These are phyloP conservation scores for Xanthia icteritia DNA, from an alignment of 2,888 invertebrate genomes.

Conservation along the genomic window DNA sequence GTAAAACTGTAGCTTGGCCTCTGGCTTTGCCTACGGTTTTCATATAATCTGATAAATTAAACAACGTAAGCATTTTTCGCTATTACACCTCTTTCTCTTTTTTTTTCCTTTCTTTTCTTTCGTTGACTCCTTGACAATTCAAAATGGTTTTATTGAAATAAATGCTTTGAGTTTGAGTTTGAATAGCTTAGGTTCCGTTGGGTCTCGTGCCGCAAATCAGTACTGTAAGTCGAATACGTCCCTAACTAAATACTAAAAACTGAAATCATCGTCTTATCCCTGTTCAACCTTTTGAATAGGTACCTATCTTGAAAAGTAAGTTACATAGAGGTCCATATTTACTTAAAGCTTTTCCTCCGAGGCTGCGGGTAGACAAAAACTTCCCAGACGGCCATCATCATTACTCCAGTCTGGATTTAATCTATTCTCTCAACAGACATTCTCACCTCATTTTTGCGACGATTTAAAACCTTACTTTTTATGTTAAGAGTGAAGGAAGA, in stretches of 20 bases:
- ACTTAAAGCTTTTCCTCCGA: not conserved
- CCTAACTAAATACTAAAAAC: not conserved
- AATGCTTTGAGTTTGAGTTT: no score
- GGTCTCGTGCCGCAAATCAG: not conserved
- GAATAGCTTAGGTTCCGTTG: not conserved
- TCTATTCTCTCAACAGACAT: constrained; percentile 32
- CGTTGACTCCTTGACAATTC: no score
- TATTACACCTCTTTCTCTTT: no score
- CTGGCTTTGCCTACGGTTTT: no score
- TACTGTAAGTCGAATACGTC: not conserved
- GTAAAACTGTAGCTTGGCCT: no score
- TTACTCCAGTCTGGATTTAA: constrained; percentile 48
- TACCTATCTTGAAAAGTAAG: not conserved
- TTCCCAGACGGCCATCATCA: constrained; percentile 60
- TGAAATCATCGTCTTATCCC: not conserved
- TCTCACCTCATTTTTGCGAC: constrained; percentile 36
- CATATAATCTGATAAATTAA: no score
- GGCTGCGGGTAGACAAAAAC: constrained; percentile 42
- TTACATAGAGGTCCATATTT: constrained; percentile 25
- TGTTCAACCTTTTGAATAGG: not conserved
- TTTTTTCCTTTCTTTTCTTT: no score
- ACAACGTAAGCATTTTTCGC: no score
- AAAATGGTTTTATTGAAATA: no score
- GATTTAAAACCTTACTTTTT: constrained; percentile 27
- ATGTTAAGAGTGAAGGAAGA: not conserved